These are phyloP conservation scores for Augochlorella aurata DNA, from an alignment of 2,888 invertebrate genomes.

Conservation along the genomic window DNA sequence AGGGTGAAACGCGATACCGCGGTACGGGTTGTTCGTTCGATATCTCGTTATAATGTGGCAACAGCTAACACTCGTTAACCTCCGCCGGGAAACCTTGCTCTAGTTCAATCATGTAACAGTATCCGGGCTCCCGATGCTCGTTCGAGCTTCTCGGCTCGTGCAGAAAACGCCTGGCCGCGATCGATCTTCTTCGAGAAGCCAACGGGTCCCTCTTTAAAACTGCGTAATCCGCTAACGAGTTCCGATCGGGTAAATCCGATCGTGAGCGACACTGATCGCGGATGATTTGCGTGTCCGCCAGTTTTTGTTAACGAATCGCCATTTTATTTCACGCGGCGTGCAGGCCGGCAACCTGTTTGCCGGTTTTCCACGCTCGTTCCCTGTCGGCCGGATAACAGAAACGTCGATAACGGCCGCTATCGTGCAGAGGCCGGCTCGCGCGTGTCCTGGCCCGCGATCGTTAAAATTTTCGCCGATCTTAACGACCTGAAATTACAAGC, in stretches of 20 bases:
- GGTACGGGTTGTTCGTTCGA: conserved; percentile 68
- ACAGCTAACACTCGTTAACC: conserved; percentile 77
- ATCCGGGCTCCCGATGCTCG: conserved; percentile 47
- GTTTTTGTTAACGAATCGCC: not conserved
- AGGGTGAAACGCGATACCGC: conserved; percentile 79
- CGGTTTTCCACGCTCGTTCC: not conserved
- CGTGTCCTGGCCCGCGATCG: conserved; percentile 10
- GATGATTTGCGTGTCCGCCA: not conserved
- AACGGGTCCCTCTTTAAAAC: not conserved
- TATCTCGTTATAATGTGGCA: conserved; percentile 79
- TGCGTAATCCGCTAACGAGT: conserved; percentile 27
- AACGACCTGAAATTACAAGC: conserved; percentile 37
- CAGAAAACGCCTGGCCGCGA: not conserved
- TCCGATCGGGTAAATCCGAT: conserved; percentile 11
- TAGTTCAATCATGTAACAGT: conserved; percentile 65
- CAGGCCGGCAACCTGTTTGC: conserved; percentile 36
- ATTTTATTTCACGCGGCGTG: too few relatives aligned
- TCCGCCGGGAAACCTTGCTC: conserved; percentile 57
- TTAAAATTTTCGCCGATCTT: conserved; percentile 34
- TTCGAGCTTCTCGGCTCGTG: conserved; percentile 47
- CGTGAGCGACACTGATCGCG: not conserved
- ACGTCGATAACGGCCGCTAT: conserved; percentile 25
- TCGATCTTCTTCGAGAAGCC: not conserved
- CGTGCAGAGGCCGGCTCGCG: not conserved
- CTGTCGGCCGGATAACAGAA: conserved; percentile 22